Evolutionary conservation across 2,113 vertebrate species (phyloP), one percentile per base, ranked within the genome.

Genomic region (Amblyopsis rosae): DNA sequence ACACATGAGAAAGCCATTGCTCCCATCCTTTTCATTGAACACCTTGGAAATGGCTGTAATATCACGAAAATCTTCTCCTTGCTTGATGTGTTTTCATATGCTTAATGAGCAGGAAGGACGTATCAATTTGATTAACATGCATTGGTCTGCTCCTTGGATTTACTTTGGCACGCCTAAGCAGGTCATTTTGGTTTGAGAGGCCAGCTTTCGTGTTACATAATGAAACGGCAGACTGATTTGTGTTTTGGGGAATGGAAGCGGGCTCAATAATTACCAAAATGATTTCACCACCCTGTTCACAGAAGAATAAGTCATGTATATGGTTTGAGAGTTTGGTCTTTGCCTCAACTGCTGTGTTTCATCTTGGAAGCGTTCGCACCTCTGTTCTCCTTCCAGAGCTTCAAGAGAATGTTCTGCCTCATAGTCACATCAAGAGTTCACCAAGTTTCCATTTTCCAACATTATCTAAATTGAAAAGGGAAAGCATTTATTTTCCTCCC

Each of bases 91-190:
- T 80, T 88, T 83, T 64, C 16, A 2, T 56, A 70, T 47, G 62
- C 69, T 61, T 33, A 80, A 79, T 69, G 73, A 71, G 54, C 51
- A 75, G 65, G 70, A 77, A 72, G 67, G 66, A 53, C 50, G 64
- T 65, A 80, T 83, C 58, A 2, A 17, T 56, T 53, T 58, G 57
- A 19, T 85, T 78, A 73, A 84, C 79, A 70, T 82, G 74, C 70
- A 56, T 26, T 11, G 69, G 19, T 65, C 62, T 19, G 57, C 73
- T 56, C 19, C 13, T 45, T 47, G 55, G 47, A 77, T 86, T 88
- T 82, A 62, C 26, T 26, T 3, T 26, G 26, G 26, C 26, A 26
- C n/a, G 0, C 2, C n/a, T 26, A n/a, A 50, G 35, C 17, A 26
- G 11, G 69, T 50, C 47, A 65, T 83, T 80, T 77, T 65, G 69